Conservation (phyloP, 2,113 vertebrate genomes). For the Perccottus glenii region DNA sequence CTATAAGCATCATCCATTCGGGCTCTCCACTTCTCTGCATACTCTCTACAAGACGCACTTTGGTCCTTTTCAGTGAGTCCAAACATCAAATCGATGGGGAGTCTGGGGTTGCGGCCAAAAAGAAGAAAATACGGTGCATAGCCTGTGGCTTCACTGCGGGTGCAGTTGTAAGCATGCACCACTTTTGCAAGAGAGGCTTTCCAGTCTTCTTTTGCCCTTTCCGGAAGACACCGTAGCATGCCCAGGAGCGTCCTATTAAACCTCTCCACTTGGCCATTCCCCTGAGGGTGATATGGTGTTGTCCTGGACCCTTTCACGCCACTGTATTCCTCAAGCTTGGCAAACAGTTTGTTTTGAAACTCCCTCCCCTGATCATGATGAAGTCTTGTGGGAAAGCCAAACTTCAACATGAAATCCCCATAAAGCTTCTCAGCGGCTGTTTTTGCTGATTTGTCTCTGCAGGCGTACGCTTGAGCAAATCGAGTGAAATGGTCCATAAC, state of each 20-base stretch:
- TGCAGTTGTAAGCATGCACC: slow-evolving; percentile 3
- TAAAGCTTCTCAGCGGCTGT: slow-evolving; percentile 1
- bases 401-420: slow-evolving; percentile 7
- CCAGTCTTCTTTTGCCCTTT: neutral
- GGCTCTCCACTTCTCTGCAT: slow-evolving; percentile 24
- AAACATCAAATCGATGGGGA: neutral
- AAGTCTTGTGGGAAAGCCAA: slow-evolving; percentile 7
- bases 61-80: neutral
- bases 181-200: neutral
- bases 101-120: neutral
- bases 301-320: neutral
- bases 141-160: neutral
- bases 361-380: slow-evolving; percentile 22
- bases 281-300: neutral
- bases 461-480: slow-evolving; percentile 5
- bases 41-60: neutral
- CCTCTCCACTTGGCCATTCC: neutral
- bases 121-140: neutral
- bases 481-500: slow-evolving; percentile 8
- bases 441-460: slow-evolving; percentile 8
- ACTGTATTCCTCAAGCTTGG: neutral
- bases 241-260: neutral
- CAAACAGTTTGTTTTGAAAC: slow-evolving; percentile 4
- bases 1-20: neutral
- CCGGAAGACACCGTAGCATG: neutral